These are phyloP conservation scores for Tholera decimalis DNA, from an alignment of 2,888 invertebrate genomes.

Conservation along the genomic window DNA sequence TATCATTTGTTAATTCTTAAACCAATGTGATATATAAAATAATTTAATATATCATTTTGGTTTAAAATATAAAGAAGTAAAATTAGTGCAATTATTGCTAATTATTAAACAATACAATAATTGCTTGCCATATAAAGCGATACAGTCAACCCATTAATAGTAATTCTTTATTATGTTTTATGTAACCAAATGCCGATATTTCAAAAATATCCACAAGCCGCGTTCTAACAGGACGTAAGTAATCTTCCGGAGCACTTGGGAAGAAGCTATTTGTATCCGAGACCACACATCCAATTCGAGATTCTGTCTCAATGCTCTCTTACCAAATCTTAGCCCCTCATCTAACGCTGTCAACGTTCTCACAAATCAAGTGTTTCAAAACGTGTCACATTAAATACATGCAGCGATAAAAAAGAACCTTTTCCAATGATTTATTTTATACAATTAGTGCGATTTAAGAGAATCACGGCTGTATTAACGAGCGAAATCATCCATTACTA, in stretches of 20 bases:
- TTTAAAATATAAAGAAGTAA: too few relatives aligned
- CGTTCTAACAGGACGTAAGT: too few relatives aligned
- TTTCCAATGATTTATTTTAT: slow-evolving; percentile 70
- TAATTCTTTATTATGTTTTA: too few relatives aligned
- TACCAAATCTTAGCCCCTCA: slow-evolving; percentile 19
- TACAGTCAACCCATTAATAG: too few relatives aligned
- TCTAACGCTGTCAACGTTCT: slow-evolving; percentile 54
- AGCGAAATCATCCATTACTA: slow-evolving; percentile 77
- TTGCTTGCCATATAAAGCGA: too few relatives aligned
- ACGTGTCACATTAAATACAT: slow-evolving; percentile 67
- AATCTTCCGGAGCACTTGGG: not conserved
- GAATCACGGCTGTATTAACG: slow-evolving; percentile 80
- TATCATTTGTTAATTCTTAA: too few relatives aligned
- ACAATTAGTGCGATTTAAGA: slow-evolving; percentile 85
- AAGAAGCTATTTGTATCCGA: not conserved
- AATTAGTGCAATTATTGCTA: too few relatives aligned
- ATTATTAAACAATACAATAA: too few relatives aligned
- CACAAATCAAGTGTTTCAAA: slow-evolving; percentile 65
- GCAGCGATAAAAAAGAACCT: slow-evolving; percentile 63
- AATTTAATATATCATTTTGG: too few relatives aligned
- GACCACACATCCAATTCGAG: slow-evolving; percentile 1
- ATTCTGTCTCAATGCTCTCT: slow-evolving; percentile 16
- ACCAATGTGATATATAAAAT: too few relatives aligned
- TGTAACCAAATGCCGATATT: too few relatives aligned
- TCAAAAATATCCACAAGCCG: too few relatives aligned